Percentiles rank a stretch among this genome's conserved stretches.
These are phyloP conservation scores for Lasioglossum zephyrum DNA, from an alignment of 2,888 invertebrate genomes.

Conservation along the genomic window DNA sequence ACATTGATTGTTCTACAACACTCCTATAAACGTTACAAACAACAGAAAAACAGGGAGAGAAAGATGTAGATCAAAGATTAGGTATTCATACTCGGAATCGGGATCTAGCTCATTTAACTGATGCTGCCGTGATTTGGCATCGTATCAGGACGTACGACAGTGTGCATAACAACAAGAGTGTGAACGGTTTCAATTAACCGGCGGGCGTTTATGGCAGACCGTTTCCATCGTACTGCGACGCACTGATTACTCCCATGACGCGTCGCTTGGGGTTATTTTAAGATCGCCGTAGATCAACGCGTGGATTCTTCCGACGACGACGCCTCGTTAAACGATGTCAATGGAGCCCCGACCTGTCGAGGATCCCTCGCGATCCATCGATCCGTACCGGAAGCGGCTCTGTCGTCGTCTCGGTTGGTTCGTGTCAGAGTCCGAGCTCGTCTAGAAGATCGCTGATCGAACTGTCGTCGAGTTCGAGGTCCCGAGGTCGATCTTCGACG, in stretches of 20 bases:
- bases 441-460: slow-evolving; percentile 24
- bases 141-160: neutral
- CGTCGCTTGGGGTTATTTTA: neutral
- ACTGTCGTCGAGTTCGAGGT: slow-evolving; percentile 46
- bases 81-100: neutral
- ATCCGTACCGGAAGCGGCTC: slow-evolving; percentile 14
- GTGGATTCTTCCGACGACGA: slow-evolving; percentile 5
- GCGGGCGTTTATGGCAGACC: neutral
- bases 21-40: neutral
- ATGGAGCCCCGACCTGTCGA: slow-evolving; percentile 42
- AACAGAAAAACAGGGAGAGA: neutral
- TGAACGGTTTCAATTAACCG: slow-evolving; percentile 3
- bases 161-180: neutral
- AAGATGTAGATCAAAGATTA: neutral
- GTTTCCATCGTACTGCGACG: neutral
- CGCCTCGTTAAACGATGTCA: slow-evolving; percentile 48
- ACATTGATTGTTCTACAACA: neutral
- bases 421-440: slow-evolving; percentile 35
- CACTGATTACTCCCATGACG: slow-evolving; percentile 1
- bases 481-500: slow-evolving; percentile 53
- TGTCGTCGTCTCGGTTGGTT: slow-evolving; percentile 12
- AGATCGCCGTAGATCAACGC: slow-evolving; percentile 4
- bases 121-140: neutral
- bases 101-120: neutral
- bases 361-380: slow-evolving; percentile 34